Evolutionary conservation across 2,888 invertebrate genomes (phyloP).

Genomic region (Tanytarsus gracilentus): DNA sequence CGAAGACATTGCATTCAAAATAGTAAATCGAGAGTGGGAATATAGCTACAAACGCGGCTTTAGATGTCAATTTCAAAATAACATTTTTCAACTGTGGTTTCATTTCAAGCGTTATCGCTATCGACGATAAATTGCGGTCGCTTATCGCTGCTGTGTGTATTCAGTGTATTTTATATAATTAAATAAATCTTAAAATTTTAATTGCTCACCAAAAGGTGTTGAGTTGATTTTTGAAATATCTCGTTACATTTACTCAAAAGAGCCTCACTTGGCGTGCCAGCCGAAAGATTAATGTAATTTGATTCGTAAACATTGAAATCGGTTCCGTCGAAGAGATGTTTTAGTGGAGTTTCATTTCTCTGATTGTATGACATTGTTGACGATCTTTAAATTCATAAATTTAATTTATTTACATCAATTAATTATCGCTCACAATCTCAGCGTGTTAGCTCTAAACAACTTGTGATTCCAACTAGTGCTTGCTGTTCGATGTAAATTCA

Average conservation of each 20-base stretch:
- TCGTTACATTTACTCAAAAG: conserved; percentile 43
- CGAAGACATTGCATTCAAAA: conserved; percentile 98
- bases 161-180: background rate
- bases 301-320: conserved; percentile 45
- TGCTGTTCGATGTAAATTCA: too few relatives aligned
- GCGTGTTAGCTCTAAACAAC: too few relatives aligned
- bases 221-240: conserved; percentile 44
- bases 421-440: too few relatives aligned
- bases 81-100: conserved; percentile 99
- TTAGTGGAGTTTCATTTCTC: conserved; percentile 31
- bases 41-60: conserved; percentile 97
- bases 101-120: conserved; percentile 98
- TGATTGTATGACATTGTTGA: background rate
- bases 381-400: background rate
- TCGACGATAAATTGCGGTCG: conserved; percentile 51
- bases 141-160: background rate
- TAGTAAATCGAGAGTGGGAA: conserved; percentile 99
- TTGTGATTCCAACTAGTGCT: too few relatives aligned
- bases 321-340: conserved; percentile 46
- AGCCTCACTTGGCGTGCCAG: conserved; percentile 49
- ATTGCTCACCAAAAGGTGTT: conserved; percentile 44
- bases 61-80: conserved; percentile 98
- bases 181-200: background rate
- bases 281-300: conserved; percentile 44
- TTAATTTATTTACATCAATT: background rate